Base-by-base conservation (phyloP, 1,140 invertebrate genomes). In the Phortica variegata region DNA sequence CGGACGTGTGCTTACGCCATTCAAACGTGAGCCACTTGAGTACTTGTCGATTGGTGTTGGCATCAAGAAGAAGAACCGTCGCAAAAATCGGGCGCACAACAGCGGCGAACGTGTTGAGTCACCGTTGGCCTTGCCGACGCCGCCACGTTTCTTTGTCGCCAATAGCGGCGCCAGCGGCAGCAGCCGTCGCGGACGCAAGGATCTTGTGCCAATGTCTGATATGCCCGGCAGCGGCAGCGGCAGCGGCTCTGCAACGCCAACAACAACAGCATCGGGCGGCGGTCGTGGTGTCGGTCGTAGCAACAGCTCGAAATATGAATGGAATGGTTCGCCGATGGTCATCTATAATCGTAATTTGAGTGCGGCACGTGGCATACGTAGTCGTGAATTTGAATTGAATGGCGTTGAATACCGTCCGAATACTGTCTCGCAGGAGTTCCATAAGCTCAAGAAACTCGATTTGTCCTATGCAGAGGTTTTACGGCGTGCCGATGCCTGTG, bases 401-500 rank as follows among this genome's bases (percentile, higher is more conserved):
- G 69, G 57, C 29, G 61, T 77, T 9, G 83, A 85, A 49, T 86
- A 83, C 55, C 86, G 85, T 60, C 83, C 85, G 15, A 87, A 87
- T 71, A 82, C 83, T 8, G 87, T 88, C 3, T 89, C 88, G 0
- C 86, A 89, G 58, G 88, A 91, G 54, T 83, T 91, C 8, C 85
- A 89, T 52, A 87, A 87, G 59, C 76, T 93, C 34, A 87, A 87
- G 68, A 84, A 86, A 55, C 76, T 93, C 19, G 89, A 93, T 56
- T 82, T 88, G 62, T 88, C 88, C 3, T 93, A 92, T 65, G 89
- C 89, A 1, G 89, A 92, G 72, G 89, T 85, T 3, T 76, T 93
- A 9, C 81, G 87, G 40, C 85, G 85, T 65, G 83, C 85, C 32
- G 86, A 87, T 56, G 78, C 53, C 15, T 70, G 65, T 23, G 66